Base-by-base conservation (phyloP, 2,797 vertebrate genomes). In the Melanogrammus aeglefinus region DNA sequence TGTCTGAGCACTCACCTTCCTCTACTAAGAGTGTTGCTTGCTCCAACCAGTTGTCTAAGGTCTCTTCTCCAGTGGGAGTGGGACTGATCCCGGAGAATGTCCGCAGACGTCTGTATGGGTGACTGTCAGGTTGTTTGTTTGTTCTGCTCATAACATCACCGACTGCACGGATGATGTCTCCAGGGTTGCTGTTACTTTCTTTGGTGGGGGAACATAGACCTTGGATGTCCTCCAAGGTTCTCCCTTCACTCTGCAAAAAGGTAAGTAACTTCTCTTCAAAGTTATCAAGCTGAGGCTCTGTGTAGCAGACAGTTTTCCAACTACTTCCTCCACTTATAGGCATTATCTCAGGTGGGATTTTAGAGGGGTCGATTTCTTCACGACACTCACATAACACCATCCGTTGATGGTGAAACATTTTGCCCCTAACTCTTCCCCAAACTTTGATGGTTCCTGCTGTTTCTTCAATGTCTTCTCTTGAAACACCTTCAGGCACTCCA, bases 341-440 rank as follows among this genome's bases (percentile, higher is more conserved):
- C 16, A 36, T 9, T 14, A 75, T 18, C 18, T 77, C 24, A 13
- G 72, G 31, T 27, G 75, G 80, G 21, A 82, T 39, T 27, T 51
- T 74, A 16, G 51, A 24, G 4, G 71, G 18, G 24, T 79, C 75
- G 16, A 79, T 18, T 18, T 29, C n/a, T 44, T 77, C 75, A 51
- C 12, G 78, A 13, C 77, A 79, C 41, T 79, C 76, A 66, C 73
- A 77, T 10, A 77, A 51, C 16, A 82, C 78, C 2, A 27, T 66
- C 9, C 27, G 51, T n/a, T 66, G 72, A 1, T 4, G 5, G 33
- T 71, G 44, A 31, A 31, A 78, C 9, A 39, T 73, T 9, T 74
- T 14, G 31, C 76, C 81, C 70, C 24, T 29, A 5, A 77, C 38
- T 72, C 21, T 35, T 27, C 76, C 76, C 63, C 38, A 39, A 31